Evolutionary conservation across 2,113 vertebrate species (phyloP), one percentile per base, ranked within the genome.

Genomic region (Rhinoderma darwinii): DNA sequence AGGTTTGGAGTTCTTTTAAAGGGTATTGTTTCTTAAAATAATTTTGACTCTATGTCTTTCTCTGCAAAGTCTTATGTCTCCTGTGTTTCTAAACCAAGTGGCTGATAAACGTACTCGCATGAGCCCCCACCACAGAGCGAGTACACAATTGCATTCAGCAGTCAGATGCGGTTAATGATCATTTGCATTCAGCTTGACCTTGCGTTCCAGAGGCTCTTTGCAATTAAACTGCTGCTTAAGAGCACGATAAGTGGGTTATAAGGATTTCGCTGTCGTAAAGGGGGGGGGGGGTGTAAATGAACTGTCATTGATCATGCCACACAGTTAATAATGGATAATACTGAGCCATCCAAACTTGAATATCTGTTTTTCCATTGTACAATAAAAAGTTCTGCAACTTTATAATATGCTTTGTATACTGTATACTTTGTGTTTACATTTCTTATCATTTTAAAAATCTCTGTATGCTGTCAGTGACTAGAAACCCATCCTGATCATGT

Each of bases 291-390:
- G 61, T 27, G 30, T 41, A 43, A 56, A 84, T 84, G n/a, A 84
- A 27, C 51, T 41, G 59, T 39, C 56, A 61, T 43, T 47, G 59
- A 83, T 83, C 81, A 10, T 7, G 61, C 47, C 50, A 32, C 82
- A 14, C 47, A 56, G 32, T 84, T 84, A 84, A 84, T 84, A 56
- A 74, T 27, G 22, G 15, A 22, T 84, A 84, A 84, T 84, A 37
- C 54, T 54, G 37, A 25, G 50, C 72, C 17, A 84, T 51, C 50
- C 22, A 56, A 74, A 73, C 83, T 75, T 44, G 50, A 51, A 66
- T n/a, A 35, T 54, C 27, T 39, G 27, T 72, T 63, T 35, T 43
- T n/a, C n/a, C n/a, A n/a, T n/a, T n/a, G n/a, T n/a, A n/a, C n/a
- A n/a, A n/a, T n/a, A n/a, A n/a, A n/a, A n/a, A n/a, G n/a, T n/a